Percentiles rank a stretch among this genome's conserved stretches.
Evolutionary conservation across 2,888 invertebrate species (phyloP).

Genomic region (Agrochola circellaris): DNA sequence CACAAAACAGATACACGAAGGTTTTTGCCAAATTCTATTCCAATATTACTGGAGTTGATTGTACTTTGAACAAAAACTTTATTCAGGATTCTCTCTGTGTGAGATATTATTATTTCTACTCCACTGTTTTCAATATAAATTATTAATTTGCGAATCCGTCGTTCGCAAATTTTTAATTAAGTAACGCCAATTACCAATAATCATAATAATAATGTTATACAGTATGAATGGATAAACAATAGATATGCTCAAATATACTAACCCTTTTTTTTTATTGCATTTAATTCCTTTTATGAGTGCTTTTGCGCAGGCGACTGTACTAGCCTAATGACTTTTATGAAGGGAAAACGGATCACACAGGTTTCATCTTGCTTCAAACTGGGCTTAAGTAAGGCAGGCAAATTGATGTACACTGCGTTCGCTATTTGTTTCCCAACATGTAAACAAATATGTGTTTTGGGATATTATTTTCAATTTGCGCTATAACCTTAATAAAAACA

Average conservation of each 20-base stretch:
- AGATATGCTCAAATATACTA: not conserved
- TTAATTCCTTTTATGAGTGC: too few relatives aligned
- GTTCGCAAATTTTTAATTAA: not conserved
- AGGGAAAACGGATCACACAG: too few relatives aligned
- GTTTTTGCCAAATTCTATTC: constrained; percentile 37
- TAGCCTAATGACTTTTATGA: not conserved
- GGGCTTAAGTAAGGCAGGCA: not conserved
- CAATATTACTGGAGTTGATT: constrained; percentile 2
- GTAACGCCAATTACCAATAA: not conserved
- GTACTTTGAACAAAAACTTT: constrained; percentile 25
- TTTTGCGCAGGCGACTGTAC: not conserved
- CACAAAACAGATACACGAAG: constrained; percentile 31
- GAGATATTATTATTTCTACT: not conserved
- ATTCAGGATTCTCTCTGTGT: not conserved
- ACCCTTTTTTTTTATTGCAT: not conserved
- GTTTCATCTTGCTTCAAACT: not conserved
- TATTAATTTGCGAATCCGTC: too few relatives aligned
- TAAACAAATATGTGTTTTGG: not conserved
- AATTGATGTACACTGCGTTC: not conserved
- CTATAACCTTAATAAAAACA: not conserved
- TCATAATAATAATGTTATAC: not conserved
- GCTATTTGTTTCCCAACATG: not conserved
- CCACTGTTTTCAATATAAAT: not conserved
- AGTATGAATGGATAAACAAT: not conserved
- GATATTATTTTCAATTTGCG: too few relatives aligned